Evolutionary conservation across 2,113 vertebrate genomes (phyloP), one percentile per base, ranked within the genome.

Genomic region (Syrrhaptes paradoxus): DNA sequence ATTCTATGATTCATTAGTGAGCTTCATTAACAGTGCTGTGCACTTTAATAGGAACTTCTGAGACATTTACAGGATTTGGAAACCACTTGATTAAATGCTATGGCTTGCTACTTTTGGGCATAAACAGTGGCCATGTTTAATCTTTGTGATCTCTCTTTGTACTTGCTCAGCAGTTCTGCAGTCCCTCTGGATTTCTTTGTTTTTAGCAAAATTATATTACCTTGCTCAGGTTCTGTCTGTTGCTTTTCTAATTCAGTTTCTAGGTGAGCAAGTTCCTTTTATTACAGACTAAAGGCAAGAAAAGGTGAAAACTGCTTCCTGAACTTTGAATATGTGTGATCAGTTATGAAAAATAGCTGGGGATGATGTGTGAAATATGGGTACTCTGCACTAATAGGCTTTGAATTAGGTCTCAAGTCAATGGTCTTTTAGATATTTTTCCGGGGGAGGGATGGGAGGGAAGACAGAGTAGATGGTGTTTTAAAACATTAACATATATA

Each of bases 151-250:
- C 59, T 90, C 24, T 34, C 55, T 38, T 51, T 65, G 34, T 78
- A 34, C 61, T 82, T 78, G 51, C 26, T 94, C 71, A 90, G 87
- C 71, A 65, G 38, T 74, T 93, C 41, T 61, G 51, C 3, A 10
- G 10, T 93, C 59, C 38, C 72, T 12, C 11, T 51, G 45, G 61
- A 78, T 59, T 94, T 77, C 79, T 73, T 74, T 73, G 70, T 77
- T 90, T 65, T 84, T 72, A 71, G 48, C 31, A 32, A 87, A 79
- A 84, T 87, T 71, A 71, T 71, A 83, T 90, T 88, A 70, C 82
- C 13, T 15, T 49, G 32, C 32, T 74, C 41, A 51, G 74, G 41
- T 81, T 95, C 55, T 84, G 63, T 43, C 70, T 72, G 12, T 25
- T 77, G 38, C 31, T 74, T 77, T 85, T 90, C 34, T 94, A 16